Conservation (phyloP, 2,113 vertebrate genomes). For the Rattus rattus region DNA sequence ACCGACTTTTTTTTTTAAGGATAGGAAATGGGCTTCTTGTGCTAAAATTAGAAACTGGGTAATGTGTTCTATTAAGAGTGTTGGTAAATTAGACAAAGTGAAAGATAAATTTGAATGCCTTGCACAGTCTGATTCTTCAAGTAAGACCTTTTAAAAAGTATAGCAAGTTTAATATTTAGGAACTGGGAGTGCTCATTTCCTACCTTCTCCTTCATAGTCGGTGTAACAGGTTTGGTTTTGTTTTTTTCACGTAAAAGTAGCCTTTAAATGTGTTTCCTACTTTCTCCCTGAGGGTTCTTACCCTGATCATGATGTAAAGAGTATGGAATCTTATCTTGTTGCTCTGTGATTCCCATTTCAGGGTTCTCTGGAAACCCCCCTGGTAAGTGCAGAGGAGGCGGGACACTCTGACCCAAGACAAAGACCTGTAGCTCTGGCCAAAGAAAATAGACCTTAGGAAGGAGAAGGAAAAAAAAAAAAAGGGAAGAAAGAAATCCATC, state of each 20-base stretch:
- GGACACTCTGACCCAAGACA: conserved; percentile 79
- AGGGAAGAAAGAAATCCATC: neutral
- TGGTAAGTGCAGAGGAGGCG: conserved; percentile 82
- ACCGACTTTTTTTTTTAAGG: conserved; percentile 46
- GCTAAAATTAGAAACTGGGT: conserved; percentile 81
- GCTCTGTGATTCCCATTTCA: conserved; percentile 77
- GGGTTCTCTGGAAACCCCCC: conserved; percentile 83
- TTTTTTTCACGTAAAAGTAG: neutral
- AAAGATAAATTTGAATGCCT: conserved; percentile 56
- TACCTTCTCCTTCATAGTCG: neutral
- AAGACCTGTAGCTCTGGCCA: conserved; percentile 78
- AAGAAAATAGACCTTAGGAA: conserved; percentile 75
- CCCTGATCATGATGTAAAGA: neutral
- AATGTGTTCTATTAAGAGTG: neutral
- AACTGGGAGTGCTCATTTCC: neutral
- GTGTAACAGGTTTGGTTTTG: neutral
- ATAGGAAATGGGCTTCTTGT: conserved; percentile 72
- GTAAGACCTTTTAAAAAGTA: conserved; percentile 1
- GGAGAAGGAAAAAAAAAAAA: neutral
- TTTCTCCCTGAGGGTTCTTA: neutral
- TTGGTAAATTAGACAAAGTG: conserved; percentile 11
- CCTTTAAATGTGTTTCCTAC: neutral
- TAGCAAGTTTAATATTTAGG: neutral
- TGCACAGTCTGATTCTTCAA: conserved; percentile 18
- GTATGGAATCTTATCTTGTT: conserved; percentile 60